Evolutionary conservation across 92 coral and sea anemone species (phyloP).

Genomic region (Porites rus): DNA sequence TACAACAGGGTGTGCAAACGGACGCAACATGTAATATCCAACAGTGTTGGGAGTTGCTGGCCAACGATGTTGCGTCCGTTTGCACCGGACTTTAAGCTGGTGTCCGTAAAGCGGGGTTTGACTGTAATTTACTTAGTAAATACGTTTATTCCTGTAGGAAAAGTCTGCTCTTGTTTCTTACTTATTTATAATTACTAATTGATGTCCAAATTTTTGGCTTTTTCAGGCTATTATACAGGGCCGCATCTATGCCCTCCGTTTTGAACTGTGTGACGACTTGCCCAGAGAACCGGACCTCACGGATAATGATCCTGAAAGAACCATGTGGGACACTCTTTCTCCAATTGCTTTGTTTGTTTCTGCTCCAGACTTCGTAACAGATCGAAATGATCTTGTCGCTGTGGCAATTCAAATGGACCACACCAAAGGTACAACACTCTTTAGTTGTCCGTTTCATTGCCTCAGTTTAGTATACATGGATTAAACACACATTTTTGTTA

Average conservation of each 20-base stretch:
- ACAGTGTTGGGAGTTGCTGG: too few species aligned
- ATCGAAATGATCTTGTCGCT: constrained; percentile 51
- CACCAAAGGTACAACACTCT: constrained; percentile 26
- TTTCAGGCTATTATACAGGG: constrained; percentile 52
- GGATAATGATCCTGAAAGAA: constrained; percentile 41
- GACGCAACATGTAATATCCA: too few species aligned
- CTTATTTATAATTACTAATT: too few species aligned
- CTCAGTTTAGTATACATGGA: too few species aligned
- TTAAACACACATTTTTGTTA: too few species aligned
- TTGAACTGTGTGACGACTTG: constrained; percentile 52
- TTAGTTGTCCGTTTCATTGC: neutral
- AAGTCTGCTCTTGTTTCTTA: too few species aligned
- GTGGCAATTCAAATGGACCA: constrained; percentile 73
- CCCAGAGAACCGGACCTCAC: constrained; percentile 46
- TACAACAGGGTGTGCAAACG: too few species aligned
- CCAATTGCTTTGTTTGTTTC: constrained; percentile 74
- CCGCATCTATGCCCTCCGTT: constrained; percentile 56
- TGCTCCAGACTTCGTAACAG: neutral
- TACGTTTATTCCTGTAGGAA: too few species aligned
- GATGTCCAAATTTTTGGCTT: neutral
- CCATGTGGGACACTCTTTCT: constrained; percentile 56
- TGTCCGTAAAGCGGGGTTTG: too few species aligned
- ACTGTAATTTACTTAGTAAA: too few species aligned
- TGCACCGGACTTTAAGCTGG: too few species aligned
- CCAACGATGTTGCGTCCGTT: too few species aligned